These are phyloP conservation scores for Lontra canadensis DNA, from an alignment of 2,113 vertebrate genomes.

Conservation along the genomic window DNA sequence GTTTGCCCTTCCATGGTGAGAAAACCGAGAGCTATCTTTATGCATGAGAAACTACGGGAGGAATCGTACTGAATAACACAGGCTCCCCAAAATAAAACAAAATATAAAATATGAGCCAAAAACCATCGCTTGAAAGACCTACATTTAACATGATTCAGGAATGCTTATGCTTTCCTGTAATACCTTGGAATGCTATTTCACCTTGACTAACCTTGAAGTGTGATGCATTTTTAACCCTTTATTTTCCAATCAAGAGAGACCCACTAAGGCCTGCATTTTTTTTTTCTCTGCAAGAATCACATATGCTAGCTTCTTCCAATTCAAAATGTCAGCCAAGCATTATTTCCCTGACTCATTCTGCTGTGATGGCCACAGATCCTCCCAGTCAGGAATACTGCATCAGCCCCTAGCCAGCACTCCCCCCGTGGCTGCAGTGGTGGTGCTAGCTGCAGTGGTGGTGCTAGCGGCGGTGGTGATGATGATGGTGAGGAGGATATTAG, in stretches of 20 bases:
- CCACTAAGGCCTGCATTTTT: neutral
- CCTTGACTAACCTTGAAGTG: conserved; percentile 94
- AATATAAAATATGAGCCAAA: neutral
- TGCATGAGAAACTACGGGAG: conserved; percentile 56
- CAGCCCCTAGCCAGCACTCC: neutral
- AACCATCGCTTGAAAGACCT: neutral
- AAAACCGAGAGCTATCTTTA: neutral
- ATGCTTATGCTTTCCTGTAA: conserved; percentile 65
- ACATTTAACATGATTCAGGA: neutral
- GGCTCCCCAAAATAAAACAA: neutral
- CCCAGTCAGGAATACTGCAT: neutral
- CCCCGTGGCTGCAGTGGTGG: neutral
- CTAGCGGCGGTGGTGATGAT: neutral
- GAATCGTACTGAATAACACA: neutral
- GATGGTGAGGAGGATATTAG: neutral
- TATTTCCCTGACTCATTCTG: conserved; percentile 74
- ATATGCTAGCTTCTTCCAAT: conserved; percentile 42
- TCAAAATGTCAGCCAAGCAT: conserved; percentile 78
- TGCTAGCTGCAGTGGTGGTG: neutral
- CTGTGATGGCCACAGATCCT: conserved; percentile 31
- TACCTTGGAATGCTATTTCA: conserved; percentile 79
- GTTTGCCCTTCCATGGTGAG: neutral
- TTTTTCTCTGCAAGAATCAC: neutral
- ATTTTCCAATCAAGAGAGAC: neutral
- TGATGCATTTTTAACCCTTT: conserved; percentile 96